Conservation (phyloP, 2,888 invertebrate species). For the Leistus spinibarbis region DNA sequence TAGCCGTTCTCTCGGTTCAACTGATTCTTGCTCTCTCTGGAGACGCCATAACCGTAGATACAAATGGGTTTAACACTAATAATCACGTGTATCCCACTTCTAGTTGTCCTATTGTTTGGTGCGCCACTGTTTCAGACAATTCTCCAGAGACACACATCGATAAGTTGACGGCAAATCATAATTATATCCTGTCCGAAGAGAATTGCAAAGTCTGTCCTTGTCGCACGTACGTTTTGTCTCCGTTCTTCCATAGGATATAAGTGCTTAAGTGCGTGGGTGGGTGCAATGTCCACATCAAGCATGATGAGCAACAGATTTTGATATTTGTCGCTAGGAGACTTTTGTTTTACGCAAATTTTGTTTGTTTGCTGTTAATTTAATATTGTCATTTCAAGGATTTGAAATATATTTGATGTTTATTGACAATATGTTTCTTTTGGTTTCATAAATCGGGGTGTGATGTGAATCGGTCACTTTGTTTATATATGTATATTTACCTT, state of each 20-base stretch:
- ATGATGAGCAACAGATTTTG: neutral
- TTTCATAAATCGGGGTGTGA: too few relatives aligned
- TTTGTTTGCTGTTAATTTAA: too few relatives aligned
- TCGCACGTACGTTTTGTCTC: neutral
- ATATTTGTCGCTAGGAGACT: neutral
- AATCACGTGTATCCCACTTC: too few relatives aligned
- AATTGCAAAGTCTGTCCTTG: slow-evolving; percentile 26
- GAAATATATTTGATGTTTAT: too few relatives aligned
- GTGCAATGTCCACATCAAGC: slow-evolving; percentile 2
- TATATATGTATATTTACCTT: slow-evolving; percentile 13
- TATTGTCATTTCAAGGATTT: too few relatives aligned
- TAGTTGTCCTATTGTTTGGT: neutral
- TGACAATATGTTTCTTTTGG: too few relatives aligned
- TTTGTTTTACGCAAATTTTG: too few relatives aligned
- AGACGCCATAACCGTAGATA: slow-evolving; percentile 13
- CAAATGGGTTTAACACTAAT: too few relatives aligned
- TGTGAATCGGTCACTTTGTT: neutral
- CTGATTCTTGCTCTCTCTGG: neutral
- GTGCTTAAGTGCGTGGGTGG: slow-evolving; percentile 7
- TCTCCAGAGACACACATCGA: slow-evolving; percentile 23
- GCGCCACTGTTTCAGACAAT: slow-evolving; percentile 8
- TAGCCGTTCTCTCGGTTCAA: neutral
- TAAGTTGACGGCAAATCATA: slow-evolving; percentile 36
- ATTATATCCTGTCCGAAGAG: slow-evolving; percentile 27
- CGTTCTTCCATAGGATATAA: neutral